phyloP scores from a whole-genome alignment of 1,140 invertebrate species.

The Bombus soroeensis region DNA sequence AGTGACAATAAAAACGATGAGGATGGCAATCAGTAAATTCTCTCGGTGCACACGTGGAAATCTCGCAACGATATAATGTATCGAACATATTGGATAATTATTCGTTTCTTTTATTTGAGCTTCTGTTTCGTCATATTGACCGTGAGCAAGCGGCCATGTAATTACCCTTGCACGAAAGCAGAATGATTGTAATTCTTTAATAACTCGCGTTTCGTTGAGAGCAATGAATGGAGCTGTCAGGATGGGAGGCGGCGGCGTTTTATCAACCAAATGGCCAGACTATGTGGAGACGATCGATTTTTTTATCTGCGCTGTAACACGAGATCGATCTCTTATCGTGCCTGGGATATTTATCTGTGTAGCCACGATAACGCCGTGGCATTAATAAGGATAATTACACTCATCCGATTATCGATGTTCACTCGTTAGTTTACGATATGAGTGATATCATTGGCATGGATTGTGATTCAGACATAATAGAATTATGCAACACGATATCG shows the following conservation, averaged over 20 bases:
- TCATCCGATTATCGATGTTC: background rate
- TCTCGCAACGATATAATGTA: background rate
- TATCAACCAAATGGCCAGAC: background rate
- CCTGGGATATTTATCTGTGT: background rate
- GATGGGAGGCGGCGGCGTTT: background rate
- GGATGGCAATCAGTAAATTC: no score
- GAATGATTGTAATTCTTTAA: constrained; percentile 22
- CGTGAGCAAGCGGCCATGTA: constrained; percentile 16
- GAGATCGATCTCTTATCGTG: background rate
- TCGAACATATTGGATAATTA: constrained; percentile 2
- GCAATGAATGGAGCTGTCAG: background rate
- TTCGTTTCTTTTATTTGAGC: background rate
- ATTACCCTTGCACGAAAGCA: constrained; percentile 11
- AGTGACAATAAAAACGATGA: background rate
- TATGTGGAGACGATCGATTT: no score
- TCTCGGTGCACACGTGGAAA: background rate
- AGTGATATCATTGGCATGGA: background rate
- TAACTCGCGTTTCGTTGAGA: background rate
- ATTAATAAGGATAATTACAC: background rate
- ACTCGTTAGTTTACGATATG: background rate
- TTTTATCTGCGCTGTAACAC: no score
- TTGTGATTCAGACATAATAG: background rate
- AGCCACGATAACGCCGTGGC: no score
- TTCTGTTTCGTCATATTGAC: background rate
- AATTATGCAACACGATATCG: background rate